phyloP scores from a whole-genome alignment of 2,888 invertebrate species.

The Limenitis camilla region DNA sequence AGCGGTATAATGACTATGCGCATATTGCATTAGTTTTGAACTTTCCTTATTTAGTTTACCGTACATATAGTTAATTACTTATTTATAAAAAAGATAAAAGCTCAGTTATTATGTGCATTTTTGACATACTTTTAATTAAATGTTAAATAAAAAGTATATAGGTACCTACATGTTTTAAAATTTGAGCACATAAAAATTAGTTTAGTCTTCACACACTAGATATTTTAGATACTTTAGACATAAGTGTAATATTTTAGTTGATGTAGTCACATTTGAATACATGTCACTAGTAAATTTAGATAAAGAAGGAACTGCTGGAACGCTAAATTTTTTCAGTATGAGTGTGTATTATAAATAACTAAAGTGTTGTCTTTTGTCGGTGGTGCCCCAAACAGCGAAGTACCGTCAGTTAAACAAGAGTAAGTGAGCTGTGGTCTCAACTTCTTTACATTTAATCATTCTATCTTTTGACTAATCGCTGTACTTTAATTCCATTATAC shows the following conservation, averaged over 20 bases:
- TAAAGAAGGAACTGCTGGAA: slow-evolving; percentile 23
- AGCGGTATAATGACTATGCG: no score
- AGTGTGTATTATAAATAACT: slow-evolving; percentile 40
- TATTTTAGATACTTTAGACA: slow-evolving; percentile 1
- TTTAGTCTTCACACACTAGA: background rate
- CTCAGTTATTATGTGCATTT: background rate
- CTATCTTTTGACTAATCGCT: slow-evolving; percentile 66
- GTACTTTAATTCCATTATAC: slow-evolving; percentile 46
- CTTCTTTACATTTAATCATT: slow-evolving; percentile 59
- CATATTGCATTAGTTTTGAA: no score
- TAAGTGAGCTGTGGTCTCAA: slow-evolving; percentile 76
- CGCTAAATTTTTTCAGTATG: slow-evolving; percentile 3
- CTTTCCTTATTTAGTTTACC: no score
- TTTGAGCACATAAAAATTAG: no score
- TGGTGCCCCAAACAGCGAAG: slow-evolving; percentile 73
- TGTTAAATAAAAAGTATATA: slow-evolving; percentile 16
- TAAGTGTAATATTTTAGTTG: background rate
- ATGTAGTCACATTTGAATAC: slow-evolving; percentile 1
- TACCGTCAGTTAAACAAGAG: slow-evolving; percentile 67
- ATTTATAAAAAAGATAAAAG: slow-evolving; percentile 15
- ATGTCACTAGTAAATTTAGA: slow-evolving; percentile 3
- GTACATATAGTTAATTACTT: background rate
- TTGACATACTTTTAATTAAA: slow-evolving; percentile 19
- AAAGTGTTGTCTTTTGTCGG: slow-evolving; percentile 73
- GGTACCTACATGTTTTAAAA: background rate